These are phyloP conservation scores for Larimichthys crocea DNA, from an alignment of 2,113 vertebrate species.

Conservation along the genomic window DNA sequence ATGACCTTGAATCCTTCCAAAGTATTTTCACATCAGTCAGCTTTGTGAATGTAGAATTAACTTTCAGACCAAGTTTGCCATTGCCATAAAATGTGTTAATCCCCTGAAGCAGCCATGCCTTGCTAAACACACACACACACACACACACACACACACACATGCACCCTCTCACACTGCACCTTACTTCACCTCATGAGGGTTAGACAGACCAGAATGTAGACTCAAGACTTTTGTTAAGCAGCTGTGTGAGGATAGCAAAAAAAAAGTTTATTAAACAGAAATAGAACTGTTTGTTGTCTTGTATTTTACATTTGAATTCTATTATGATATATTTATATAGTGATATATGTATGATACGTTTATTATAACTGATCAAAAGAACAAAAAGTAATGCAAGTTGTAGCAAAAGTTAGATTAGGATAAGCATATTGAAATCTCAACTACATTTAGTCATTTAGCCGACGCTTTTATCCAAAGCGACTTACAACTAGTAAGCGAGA, in stretches of 20 bases:
- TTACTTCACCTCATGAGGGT: conserved; percentile 24
- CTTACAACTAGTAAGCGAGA: neutral
- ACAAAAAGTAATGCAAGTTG: neutral
- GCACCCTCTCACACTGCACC: conserved; percentile 5
- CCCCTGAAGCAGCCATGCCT: conserved; percentile 57
- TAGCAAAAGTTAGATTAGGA: neutral
- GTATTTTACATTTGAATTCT: neutral
- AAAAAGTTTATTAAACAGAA: neutral
- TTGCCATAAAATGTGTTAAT: conserved; percentile 74
- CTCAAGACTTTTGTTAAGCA: neutral
- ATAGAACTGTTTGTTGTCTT: neutral
- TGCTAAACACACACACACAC: conserved; percentile 26
- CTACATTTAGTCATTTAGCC: neutral
- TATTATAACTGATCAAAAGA: neutral
- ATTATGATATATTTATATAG: no score
- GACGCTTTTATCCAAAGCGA: no score
- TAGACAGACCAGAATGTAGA: neutral
- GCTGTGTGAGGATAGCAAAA: neutral
- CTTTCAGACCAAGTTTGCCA: conserved; percentile 48
- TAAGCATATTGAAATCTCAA: neutral
- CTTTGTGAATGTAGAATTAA: conserved; percentile 71
- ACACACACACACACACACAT: conserved; percentile 4
- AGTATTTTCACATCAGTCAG: conserved; percentile 65
- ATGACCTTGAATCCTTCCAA: conserved; percentile 64
- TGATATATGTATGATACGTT: neutral